Conservation (phyloP, 1,140 invertebrate species). For the Vanessa atalanta region DNA sequence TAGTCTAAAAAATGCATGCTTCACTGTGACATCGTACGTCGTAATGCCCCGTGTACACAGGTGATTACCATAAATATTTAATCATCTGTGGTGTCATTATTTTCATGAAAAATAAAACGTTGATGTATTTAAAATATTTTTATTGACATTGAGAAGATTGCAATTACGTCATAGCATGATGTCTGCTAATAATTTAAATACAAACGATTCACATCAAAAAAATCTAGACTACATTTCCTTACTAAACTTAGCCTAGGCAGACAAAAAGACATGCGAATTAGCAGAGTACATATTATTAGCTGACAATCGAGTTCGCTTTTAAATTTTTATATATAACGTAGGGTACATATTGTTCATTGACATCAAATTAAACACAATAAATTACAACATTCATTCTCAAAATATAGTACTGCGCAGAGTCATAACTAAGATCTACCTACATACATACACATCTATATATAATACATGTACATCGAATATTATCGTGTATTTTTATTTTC, state of each 20-base stretch:
- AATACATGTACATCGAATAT: too few species aligned
- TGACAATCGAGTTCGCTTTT: too few species aligned
- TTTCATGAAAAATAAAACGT: constrained; percentile 18
- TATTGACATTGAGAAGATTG: constrained; percentile 1
- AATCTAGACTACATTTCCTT: constrained; percentile 47
- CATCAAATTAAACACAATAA: too few species aligned
- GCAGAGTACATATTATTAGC: too few species aligned
- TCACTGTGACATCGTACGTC: constrained; percentile 18
- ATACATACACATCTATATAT: too few species aligned
- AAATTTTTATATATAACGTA: too few species aligned
- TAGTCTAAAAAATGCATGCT: constrained; percentile 27
- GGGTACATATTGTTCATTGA: too few species aligned
- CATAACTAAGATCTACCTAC: too few species aligned
- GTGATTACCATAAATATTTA: constrained; percentile 17
- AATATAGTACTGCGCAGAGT: too few species aligned
- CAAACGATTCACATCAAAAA: constrained; percentile 14
- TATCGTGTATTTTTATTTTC: too few species aligned
- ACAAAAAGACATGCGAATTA: background rate
- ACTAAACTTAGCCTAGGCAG: constrained; percentile 45
- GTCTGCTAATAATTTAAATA: background rate
- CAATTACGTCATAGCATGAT: background rate
- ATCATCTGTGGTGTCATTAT: constrained; percentile 18
- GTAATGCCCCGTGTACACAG: constrained; percentile 13
- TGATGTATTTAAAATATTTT: constrained; percentile 28
- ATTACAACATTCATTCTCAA: too few species aligned